Base-by-base conservation (phyloP, 1,140 invertebrate species). In the Drepana arcuata region DNA sequence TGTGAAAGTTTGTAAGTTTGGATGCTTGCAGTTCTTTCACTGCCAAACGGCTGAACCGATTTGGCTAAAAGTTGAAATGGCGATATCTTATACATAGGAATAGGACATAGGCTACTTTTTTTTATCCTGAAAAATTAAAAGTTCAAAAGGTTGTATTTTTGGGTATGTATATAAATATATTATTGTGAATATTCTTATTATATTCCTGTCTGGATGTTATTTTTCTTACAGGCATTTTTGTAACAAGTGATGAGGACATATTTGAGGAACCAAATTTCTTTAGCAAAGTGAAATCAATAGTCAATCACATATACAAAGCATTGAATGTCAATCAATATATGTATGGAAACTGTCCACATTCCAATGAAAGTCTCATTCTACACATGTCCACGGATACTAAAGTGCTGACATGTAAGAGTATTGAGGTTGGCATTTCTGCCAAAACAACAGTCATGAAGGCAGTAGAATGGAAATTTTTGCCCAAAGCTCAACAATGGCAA, bases 391-490 rank as follows among this genome's bases (percentile, higher is more conserved):
- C 68, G 16, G 83, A 68, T 44, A 83, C 71, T 16, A 77, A 85
- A 45, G 77, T 79, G 4, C 48, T 81, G 16, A 77, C 60, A 33
- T 82, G 82, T 51, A 85, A 84, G 48, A 79, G 61, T 54, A 63
- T 84, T 51, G 82, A 86, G 58, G 59, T 84, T 10, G 68, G 57
- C 10, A 25, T 41, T 6, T 21, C 49, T 2, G 58, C 31, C n/a
- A 79, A 67, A 30, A 60, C 38, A 29, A 51, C 53, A 16, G 33
- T 61, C 13, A 61, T 88, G 5, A 88, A 86, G 55, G 84, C 86
- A 43, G 85, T 85, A 14, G 87, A 90, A 3, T 88, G 88, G 84
- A 91, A 90, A 52, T 89, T 91, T 67, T 68, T 87, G 48, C 62
- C 84, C 0, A 89, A 88, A 66, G 46, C 73, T 1, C 86, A 83